Conservation (phyloP, 1,140 invertebrate genomes). For the Drosophila pruinosa region DNA sequence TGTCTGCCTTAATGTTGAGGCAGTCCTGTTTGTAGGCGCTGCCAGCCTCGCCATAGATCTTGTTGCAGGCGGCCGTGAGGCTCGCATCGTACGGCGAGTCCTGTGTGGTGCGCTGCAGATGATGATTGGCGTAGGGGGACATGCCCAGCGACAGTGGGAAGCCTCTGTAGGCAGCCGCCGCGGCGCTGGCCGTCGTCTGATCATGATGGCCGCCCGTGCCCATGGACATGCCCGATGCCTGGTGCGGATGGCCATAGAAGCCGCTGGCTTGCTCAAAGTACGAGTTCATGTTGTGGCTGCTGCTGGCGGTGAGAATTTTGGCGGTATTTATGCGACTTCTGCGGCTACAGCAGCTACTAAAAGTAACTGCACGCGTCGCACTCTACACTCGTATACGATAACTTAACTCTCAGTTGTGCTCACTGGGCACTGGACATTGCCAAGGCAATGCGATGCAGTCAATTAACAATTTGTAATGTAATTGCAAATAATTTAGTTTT, state of each 20-base stretch:
- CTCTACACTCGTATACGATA: conserved; percentile 25
- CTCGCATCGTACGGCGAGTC: conserved; percentile 95
- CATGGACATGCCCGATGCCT: conserved; percentile 85
- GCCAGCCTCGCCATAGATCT: conserved; percentile 82
- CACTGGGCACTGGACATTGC: conserved; percentile 2
- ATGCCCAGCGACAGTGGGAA: conserved; percentile 93
- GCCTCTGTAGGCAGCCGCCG: conserved; percentile 89
- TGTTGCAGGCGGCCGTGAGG: conserved; percentile 92
- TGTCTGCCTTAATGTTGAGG: conserved; percentile 84
- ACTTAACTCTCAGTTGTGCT: background rate
- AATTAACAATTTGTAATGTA: background rate
- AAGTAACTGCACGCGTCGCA: conserved; percentile 39
- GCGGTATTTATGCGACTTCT: conserved; percentile 62
- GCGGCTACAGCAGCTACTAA: conserved; percentile 34
- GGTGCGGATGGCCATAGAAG: conserved; percentile 95
- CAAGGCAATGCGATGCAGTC: background rate
- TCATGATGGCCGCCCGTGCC: conserved; percentile 88
- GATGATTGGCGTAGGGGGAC: conserved; percentile 93
- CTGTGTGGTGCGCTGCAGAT: conserved; percentile 90
- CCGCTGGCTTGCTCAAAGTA: conserved; percentile 95
- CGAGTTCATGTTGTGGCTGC: conserved; percentile 90
- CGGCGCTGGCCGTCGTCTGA: conserved; percentile 85
- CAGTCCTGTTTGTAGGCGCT: conserved; percentile 82
- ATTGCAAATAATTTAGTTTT: background rate
- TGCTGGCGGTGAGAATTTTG: conserved; percentile 83